Evolutionary conservation across 1,140 invertebrate species (phyloP).

Genomic region (Gyrodactylus bullatarudis): DNA sequence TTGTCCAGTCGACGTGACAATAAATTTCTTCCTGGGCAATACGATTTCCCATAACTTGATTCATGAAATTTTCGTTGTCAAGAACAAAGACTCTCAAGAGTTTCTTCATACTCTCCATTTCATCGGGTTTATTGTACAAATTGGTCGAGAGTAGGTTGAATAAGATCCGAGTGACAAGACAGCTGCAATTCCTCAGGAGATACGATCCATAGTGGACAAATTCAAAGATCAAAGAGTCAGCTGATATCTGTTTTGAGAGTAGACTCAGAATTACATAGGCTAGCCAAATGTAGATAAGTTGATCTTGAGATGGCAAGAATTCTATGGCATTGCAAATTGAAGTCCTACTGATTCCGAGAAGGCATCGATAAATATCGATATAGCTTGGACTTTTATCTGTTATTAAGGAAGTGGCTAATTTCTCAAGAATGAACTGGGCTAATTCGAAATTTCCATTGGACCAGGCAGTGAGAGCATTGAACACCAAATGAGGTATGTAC

Average conservation of each 20-base stretch:
- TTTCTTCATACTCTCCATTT: background rate
- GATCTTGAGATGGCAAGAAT: background rate
- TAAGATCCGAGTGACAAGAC: background rate
- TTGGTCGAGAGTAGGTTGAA: background rate
- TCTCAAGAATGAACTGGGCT: background rate
- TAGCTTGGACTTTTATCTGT: no score
- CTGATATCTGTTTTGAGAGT: background rate
- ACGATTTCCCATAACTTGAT: background rate
- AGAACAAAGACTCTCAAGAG: background rate
- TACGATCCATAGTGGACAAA: background rate
- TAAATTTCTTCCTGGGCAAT: background rate
- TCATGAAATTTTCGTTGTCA: background rate
- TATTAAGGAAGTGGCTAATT: background rate
- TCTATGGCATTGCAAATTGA: background rate
- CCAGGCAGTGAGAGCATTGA: background rate
- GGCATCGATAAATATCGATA: no score
- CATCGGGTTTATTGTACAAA: background rate
- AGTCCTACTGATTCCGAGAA: background rate
- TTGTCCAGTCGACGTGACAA: background rate
- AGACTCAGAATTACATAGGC: background rate
- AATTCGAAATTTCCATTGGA: no score
- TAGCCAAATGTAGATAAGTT: background rate
- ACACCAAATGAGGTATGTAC: background rate
- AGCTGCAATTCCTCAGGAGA: background rate
- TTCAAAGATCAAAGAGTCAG: background rate